phyloP scores from a whole-genome alignment of 2,888 invertebrate genomes.

The Eurytoma californica region DNA sequence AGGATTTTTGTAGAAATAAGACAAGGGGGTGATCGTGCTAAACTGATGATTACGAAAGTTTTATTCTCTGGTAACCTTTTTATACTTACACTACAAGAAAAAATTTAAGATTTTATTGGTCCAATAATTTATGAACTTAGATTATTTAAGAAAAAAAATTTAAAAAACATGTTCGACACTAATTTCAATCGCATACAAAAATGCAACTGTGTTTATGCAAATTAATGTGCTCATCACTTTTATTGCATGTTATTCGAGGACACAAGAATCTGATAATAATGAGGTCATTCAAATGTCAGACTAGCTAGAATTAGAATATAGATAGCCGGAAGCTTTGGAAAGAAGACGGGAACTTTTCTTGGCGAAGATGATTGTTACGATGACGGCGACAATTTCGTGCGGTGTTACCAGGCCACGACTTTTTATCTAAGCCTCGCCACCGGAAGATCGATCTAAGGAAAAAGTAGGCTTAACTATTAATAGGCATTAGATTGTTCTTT shows the following conservation, averaged over 20 bases:
- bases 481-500: background rate
- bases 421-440: background rate
- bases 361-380: slow-evolving; percentile 11
- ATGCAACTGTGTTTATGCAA: background rate
- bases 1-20: too few species aligned
- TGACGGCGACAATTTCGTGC: slow-evolving; percentile 22
- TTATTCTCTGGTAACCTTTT: too few species aligned
- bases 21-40: too few species aligned
- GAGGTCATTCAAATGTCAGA: background rate
- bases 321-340: slow-evolving; percentile 26
- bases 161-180: background rate
- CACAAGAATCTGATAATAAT: slow-evolving; percentile 6
- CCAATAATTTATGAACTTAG: background rate
- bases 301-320: slow-evolving; percentile 25
- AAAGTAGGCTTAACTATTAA: background rate
- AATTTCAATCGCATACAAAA: background rate
- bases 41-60: too few species aligned
- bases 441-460: too few species aligned
- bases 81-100: too few species aligned
- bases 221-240: background rate
- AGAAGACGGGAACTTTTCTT: background rate
- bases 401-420: background rate
- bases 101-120: too few species aligned
- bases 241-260: background rate
- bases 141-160: background rate